Percentiles rank a stretch among this genome's conserved stretches.
Evolutionary conservation across 2,888 invertebrate genomes (phyloP).

Genomic region (Dexiosoma caninum): DNA sequence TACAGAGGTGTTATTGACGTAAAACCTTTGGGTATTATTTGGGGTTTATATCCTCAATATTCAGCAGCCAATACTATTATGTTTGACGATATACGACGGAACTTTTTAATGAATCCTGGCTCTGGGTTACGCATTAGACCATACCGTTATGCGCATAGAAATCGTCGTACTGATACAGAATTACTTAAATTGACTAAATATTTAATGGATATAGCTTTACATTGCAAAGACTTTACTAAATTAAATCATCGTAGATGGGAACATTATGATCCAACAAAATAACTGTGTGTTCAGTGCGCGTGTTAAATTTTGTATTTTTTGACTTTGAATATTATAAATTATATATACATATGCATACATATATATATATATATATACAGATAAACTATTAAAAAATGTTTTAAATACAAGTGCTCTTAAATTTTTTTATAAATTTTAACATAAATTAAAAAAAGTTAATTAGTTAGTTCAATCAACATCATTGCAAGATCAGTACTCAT

Average conservation of each 20-base stretch:
- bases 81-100: slow-evolving; percentile 97
- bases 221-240: slow-evolving; percentile 88
- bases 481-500: not conserved
- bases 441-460: not conserved
- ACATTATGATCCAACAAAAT: slow-evolving; percentile 80
- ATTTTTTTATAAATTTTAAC: slow-evolving; percentile 19
- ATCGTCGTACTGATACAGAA: slow-evolving; percentile 90
- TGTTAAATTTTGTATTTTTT: slow-evolving; percentile 1
- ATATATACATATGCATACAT: too few relatives aligned
- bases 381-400: not conserved
- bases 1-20: slow-evolving; percentile 96
- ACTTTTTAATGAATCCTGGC: slow-evolving; percentile 98
- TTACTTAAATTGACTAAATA: slow-evolving; percentile 88
- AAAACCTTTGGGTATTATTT: slow-evolving; percentile 96
- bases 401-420: slow-evolving; percentile 56
- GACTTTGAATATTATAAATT: not conserved
- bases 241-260: slow-evolving; percentile 97
- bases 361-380: too few relatives aligned
- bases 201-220: slow-evolving; percentile 87
- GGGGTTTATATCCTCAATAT: slow-evolving; percentile 96
- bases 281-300: not conserved
- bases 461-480: not conserved
- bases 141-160: slow-evolving; percentile 93
- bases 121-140: slow-evolving; percentile 94
- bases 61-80: slow-evolving; percentile 95